phyloP scores from a whole-genome alignment of 2,888 invertebrate species.

The Entomobrya proxima region DNA sequence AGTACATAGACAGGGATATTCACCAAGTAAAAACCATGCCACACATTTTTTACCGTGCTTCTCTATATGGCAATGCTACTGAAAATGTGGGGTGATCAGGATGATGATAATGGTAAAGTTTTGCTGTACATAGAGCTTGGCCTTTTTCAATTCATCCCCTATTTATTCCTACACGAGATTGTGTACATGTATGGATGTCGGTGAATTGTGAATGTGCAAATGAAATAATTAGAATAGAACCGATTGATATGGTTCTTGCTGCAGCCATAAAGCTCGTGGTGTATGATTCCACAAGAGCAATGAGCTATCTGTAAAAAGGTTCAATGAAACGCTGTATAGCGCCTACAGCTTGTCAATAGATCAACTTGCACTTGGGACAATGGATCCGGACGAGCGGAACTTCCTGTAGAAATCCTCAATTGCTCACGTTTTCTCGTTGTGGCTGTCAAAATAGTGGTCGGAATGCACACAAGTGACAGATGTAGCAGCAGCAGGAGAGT shows the following conservation, averaged over 20 bases:
- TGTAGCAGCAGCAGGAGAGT: no score
- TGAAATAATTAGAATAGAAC: constrained; percentile 43
- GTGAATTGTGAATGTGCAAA: background rate
- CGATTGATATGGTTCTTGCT: constrained; percentile 24
- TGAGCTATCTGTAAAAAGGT: constrained; percentile 2
- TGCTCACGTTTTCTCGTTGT: background rate
- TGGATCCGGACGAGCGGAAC: constrained; percentile 8
- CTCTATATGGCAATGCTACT: no score
- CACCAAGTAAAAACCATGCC: background rate
- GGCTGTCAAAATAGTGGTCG: background rate
- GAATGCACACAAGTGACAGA: background rate
- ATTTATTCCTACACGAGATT: no score
- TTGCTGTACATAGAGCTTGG: no score
- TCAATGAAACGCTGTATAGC: background rate
- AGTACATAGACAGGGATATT: constrained; percentile 32
- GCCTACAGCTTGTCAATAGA: background rate
- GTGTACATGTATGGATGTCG: background rate
- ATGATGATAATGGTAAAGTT: background rate
- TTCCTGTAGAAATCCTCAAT: background rate
- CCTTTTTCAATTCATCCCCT: constrained; percentile 23
- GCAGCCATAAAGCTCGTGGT: background rate
- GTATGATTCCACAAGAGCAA: background rate
- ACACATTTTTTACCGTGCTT: background rate
- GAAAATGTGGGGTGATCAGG: no score
- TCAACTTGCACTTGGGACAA: background rate